Evolutionary conservation across 2,113 vertebrate species (phyloP).

Genomic region (Nycticebus coucang): DNA sequence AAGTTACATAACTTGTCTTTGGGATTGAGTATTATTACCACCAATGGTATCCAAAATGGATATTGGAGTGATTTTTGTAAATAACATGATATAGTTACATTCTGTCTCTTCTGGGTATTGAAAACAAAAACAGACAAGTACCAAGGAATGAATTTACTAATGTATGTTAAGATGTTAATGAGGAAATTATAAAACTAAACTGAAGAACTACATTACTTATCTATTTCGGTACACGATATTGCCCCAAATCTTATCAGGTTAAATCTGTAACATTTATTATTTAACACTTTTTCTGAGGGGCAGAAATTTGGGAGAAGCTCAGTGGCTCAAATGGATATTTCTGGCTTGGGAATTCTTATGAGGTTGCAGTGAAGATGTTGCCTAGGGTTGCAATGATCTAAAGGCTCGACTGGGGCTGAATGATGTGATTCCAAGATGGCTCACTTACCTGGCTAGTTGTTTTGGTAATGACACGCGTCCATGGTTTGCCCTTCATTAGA

Average conservation of each 20-base stretch:
- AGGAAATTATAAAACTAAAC: neutral
- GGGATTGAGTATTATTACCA: neutral
- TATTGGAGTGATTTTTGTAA: neutral
- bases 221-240: neutral
- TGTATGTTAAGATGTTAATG: neutral
- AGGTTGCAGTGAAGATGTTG: neutral
- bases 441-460: neutral
- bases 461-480: neutral
- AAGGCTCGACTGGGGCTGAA: neutral
- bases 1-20: neutral
- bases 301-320: neutral
- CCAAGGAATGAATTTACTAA: conserved; percentile 1
- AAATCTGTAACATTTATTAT: neutral
- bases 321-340: neutral
- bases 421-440: neutral
- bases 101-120: neutral
- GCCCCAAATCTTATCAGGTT: neutral
- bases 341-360: neutral
- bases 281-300: neutral
- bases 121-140: neutral
- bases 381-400: neutral
- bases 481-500: neutral
- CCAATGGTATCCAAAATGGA: neutral
- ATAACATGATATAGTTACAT: neutral
- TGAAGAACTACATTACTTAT: neutral